Conservation (phyloP, 2,797 vertebrate species). For the Cuniculus paca region DNA sequence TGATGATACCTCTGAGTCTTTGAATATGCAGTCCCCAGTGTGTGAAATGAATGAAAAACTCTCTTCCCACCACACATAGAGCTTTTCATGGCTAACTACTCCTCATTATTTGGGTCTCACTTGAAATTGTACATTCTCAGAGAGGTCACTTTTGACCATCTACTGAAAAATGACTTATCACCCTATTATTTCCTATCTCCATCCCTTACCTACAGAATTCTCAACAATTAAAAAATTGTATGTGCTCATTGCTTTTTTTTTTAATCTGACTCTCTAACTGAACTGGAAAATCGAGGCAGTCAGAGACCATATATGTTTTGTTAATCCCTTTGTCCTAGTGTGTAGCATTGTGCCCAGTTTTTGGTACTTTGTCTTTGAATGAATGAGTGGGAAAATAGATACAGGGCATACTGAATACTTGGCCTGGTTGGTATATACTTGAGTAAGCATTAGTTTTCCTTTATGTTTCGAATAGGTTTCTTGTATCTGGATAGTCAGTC, state of each 20-base stretch:
- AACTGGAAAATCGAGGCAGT: background rate
- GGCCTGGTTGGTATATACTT: background rate
- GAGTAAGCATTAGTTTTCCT: background rate
- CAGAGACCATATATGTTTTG: background rate
- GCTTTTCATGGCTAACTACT: background rate
- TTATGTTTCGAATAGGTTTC: background rate
- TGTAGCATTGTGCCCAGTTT: background rate
- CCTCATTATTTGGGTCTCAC: background rate
- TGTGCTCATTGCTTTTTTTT: background rate
- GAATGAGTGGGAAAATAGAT: background rate
- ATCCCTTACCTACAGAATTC: background rate
- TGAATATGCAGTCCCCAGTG: background rate
- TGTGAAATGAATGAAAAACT: background rate
- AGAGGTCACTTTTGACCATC: background rate
- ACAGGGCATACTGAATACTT: rapidly evolving
- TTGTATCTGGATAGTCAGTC: background rate
- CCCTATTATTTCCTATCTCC: background rate
- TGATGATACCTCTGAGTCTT: background rate
- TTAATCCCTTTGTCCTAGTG: background rate
- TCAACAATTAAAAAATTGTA: background rate
- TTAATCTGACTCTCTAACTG: background rate
- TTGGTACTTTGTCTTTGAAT: rapidly evolving
- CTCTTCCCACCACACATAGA: background rate
- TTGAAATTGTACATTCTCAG: background rate
- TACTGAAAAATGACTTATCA: background rate